Evolutionary conservation across 2,113 vertebrate species (phyloP).

Genomic region (Alligator mississippiensis): DNA sequence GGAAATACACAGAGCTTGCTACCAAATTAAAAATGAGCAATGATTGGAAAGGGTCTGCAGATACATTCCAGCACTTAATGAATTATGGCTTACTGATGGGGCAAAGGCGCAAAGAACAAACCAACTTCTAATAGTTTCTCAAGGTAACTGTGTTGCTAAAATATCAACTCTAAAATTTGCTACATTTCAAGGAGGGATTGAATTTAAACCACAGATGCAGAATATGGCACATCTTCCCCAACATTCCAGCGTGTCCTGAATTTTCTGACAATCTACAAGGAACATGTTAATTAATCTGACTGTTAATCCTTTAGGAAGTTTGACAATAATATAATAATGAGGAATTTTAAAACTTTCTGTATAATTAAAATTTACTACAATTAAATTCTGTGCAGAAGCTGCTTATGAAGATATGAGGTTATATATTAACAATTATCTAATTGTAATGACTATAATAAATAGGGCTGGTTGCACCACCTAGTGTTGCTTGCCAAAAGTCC

Average conservation of each 20-base stretch:
- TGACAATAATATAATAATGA: not conserved
- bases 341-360: rapidly evolving
- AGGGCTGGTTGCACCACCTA: not conserved
- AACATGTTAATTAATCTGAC: not conserved
- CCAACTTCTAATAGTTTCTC: too few relatives aligned
- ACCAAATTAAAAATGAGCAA: not conserved
- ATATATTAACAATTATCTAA: not conserved
- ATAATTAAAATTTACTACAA: not conserved
- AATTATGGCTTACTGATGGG: not conserved
- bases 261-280: not conserved
- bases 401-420: not conserved
- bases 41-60: not conserved
- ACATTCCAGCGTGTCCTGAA: not conserved
- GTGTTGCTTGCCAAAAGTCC: rapidly evolving
- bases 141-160: not conserved
- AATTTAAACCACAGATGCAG: rapidly evolving
- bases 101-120: too few relatives aligned
- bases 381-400: not conserved
- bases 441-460: rapidly evolving
- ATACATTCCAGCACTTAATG: too few relatives aligned
- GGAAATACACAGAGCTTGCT: not conserved
- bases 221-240: not conserved
- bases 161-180: not conserved
- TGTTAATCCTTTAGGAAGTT: not conserved
- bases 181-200: too few relatives aligned